Percentiles rank a stretch among this genome's conserved stretches.
phyloP scores from a whole-genome alignment of 2,888 invertebrate genomes.

The Xylophagus ater region DNA sequence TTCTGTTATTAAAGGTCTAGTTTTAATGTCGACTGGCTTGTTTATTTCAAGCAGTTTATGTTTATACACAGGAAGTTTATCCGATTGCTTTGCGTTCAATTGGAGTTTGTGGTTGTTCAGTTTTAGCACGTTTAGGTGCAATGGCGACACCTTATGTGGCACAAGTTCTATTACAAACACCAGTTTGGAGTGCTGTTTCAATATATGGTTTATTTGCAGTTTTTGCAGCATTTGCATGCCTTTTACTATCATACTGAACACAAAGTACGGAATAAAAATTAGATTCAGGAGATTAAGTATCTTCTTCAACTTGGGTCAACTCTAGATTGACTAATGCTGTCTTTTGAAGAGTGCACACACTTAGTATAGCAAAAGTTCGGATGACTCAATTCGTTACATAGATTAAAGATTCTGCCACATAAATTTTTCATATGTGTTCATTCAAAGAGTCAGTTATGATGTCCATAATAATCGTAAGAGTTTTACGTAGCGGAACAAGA shows the following conservation, averaged over 20 bases:
- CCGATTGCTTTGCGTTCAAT: constrained; percentile 79
- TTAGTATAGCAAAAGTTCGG: too few relatives aligned
- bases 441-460: too few relatives aligned
- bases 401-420: too few relatives aligned
- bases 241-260: constrained; percentile 55
- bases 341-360: too few relatives aligned
- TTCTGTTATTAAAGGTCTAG: constrained; percentile 93
- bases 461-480: too few relatives aligned
- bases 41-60: constrained; percentile 89
- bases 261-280: constrained; percentile 40
- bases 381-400: too few relatives aligned
- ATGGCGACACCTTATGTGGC: constrained; percentile 92
- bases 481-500: too few relatives aligned
- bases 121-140: constrained; percentile 82
- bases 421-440: too few relatives aligned
- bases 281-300: too few relatives aligned
- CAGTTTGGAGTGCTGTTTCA: constrained; percentile 45
- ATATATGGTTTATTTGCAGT: constrained; percentile 51
- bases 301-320: too few relatives aligned
- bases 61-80: constrained; percentile 92
- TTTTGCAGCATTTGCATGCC: constrained; percentile 47
- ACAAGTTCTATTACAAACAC: constrained; percentile 60
- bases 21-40: constrained; percentile 93
- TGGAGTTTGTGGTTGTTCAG: constrained; percentile 87
- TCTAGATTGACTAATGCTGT: too few relatives aligned